These are phyloP conservation scores for Hemaris fuciformis DNA, from an alignment of 2,888 invertebrate genomes.

Conservation along the genomic window DNA sequence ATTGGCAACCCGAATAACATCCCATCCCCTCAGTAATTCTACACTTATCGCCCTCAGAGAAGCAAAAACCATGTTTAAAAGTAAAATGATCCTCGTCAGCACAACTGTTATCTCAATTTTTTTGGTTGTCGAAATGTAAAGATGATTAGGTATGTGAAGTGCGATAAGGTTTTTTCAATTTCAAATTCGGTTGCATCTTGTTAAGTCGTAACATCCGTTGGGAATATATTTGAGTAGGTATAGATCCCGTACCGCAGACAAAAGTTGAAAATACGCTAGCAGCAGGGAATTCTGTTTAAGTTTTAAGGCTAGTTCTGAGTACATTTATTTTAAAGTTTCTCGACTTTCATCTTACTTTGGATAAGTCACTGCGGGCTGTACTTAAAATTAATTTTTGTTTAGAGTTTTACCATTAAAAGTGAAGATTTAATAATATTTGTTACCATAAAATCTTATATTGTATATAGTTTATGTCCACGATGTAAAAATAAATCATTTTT, in stretches of 20 bases:
- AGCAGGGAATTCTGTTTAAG: not conserved
- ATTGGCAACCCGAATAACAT: constrained; percentile 39
- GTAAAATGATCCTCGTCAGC: constrained; percentile 43
- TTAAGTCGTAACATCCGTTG: not conserved
- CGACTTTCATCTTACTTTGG: not conserved
- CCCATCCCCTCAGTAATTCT: constrained; percentile 30
- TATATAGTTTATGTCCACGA: not conserved
- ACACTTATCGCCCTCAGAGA: constrained; percentile 26
- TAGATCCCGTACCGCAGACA: not conserved
- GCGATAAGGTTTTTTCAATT: not conserved
- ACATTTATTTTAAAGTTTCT: not conserved
- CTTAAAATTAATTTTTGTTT: not conserved
- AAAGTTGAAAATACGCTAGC: not conserved
- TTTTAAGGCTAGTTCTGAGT: not conserved
- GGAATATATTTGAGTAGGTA: not conserved
- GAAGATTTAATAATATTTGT: too few species aligned
- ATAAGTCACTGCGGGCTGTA: not conserved
- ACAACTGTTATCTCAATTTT: constrained; percentile 7
- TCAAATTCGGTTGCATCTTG: not conserved
- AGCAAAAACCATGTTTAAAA: constrained; percentile 10
- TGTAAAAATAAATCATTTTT: not conserved
- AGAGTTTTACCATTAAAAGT: not conserved
- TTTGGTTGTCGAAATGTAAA: not conserved
- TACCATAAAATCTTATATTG: not conserved
- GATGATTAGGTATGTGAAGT: not conserved